Conservation (phyloP, 2,888 invertebrate genomes). For the Tribolium freemani region DNA sequence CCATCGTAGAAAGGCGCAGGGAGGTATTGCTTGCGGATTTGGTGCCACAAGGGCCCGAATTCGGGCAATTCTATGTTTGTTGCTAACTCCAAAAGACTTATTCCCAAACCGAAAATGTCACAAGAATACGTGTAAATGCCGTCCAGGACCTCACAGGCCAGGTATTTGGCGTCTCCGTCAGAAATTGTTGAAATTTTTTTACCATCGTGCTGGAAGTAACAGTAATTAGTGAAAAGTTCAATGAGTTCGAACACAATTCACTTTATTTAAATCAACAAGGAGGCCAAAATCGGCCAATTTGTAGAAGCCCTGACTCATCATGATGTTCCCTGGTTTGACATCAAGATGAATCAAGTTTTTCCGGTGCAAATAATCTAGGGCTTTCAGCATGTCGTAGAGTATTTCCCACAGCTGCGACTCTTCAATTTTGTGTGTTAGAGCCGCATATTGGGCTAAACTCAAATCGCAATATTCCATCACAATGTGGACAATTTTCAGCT, state of each 20-base stretch:
- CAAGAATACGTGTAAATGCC: constrained; percentile 76
- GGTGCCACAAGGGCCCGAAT: constrained; percentile 79
- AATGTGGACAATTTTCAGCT: constrained; percentile 76
- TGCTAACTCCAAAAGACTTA: constrained; percentile 79
- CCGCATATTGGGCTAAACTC: constrained; percentile 73
- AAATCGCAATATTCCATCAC: constrained; percentile 80
- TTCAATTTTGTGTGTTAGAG: constrained; percentile 71
- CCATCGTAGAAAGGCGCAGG: constrained; percentile 52
- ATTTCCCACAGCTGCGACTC: constrained; percentile 78
- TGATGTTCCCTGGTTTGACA: constrained; percentile 84
- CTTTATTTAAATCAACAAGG: constrained; percentile 74
- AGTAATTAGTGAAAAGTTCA: no score
- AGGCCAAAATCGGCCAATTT: constrained; percentile 85
- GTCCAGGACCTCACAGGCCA: constrained; percentile 80
- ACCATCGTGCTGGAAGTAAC: constrained; percentile 67
- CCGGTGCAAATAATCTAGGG: constrained; percentile 78
- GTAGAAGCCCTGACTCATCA: constrained; percentile 76
- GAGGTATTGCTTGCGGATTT: constrained; percentile 51
- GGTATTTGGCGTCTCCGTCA: constrained; percentile 83
- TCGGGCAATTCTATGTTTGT: constrained; percentile 79
- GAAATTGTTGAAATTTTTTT: constrained; percentile 65
- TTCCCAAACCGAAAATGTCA: constrained; percentile 82
- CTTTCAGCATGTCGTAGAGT: constrained; percentile 75
- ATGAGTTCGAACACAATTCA: no score
- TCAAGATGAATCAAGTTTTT: constrained; percentile 80